These are phyloP conservation scores for Nowickia ferox DNA, from an alignment of 2,888 invertebrate genomes.

Conservation along the genomic window DNA sequence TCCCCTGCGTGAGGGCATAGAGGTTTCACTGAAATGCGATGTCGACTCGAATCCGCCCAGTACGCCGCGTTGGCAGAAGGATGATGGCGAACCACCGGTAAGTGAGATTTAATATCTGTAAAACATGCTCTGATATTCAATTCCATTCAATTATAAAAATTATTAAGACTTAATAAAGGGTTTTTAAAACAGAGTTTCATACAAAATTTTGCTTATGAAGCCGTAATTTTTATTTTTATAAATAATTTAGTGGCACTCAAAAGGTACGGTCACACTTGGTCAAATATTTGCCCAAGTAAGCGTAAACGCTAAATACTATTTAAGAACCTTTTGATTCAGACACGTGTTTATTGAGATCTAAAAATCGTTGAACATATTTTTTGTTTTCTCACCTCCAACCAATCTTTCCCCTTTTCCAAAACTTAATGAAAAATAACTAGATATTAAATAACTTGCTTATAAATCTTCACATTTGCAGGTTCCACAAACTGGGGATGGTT, in stretches of 20 bases:
- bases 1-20: constrained; percentile 93
- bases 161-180: too few relatives aligned
- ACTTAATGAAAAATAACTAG: not conserved
- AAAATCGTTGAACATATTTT: not conserved
- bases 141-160: too few relatives aligned
- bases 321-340: too few relatives aligned
- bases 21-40: constrained; percentile 94
- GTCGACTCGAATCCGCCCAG: constrained; percentile 96
- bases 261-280: too few relatives aligned
- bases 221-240: too few relatives aligned
- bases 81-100: constrained; percentile 85
- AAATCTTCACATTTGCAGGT: constrained; percentile 81
- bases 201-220: too few relatives aligned
- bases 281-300: too few relatives aligned
- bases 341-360: not conserved
- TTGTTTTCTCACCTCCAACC: not conserved
- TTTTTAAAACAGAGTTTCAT: too few relatives aligned
- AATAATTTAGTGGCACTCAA: too few relatives aligned
- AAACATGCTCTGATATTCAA: too few relatives aligned
- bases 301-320: too few relatives aligned
- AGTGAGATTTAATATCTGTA: constrained; percentile 74
- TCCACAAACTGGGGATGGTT: constrained; percentile 89
- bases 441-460: constrained; percentile 6
- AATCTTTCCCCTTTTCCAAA: not conserved
- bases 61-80: constrained; percentile 91